Conservation (phyloP, 2,797 vertebrate genomes). For the Mycteria americana region DNA sequence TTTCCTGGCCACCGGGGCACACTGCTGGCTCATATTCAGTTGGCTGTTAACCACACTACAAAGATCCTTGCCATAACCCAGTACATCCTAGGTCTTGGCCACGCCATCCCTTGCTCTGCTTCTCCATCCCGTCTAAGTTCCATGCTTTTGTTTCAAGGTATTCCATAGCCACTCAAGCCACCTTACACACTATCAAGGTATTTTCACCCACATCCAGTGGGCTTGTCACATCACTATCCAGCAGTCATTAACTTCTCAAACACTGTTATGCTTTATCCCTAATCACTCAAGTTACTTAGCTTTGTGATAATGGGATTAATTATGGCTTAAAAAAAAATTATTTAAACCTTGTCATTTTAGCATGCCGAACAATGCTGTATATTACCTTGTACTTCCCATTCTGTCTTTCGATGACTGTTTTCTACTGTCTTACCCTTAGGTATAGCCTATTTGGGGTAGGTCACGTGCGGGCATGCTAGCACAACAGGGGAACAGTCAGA, state of each 20-base stretch:
- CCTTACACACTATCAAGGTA: neutral
- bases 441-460: neutral
- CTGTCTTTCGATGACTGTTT: neutral
- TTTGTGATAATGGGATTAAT: neutral
- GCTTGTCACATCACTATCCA: neutral
- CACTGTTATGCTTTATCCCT: neutral
- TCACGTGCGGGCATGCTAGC: accelerated
- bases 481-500: neutral
- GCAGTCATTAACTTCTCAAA: neutral
- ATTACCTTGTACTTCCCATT: neutral
- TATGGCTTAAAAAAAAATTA: neutral
- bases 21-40: too few relatives aligned
- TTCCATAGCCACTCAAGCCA: neutral
- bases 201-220: neutral
- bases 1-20: too few relatives aligned
- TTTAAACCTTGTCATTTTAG: neutral
- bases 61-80: neutral
- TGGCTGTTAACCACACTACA: neutral
- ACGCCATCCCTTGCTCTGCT: neutral
- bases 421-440: neutral
- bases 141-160: neutral
- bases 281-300: neutral
- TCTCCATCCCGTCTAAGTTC: neutral
- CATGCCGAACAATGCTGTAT: accelerated
- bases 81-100: too few relatives aligned